A percentile compares a stretch with the other conserved stretches of the same genome.
phyloP scores from a whole-genome alignment of 2,888 invertebrate genomes.

The Sipha maydis region DNA sequence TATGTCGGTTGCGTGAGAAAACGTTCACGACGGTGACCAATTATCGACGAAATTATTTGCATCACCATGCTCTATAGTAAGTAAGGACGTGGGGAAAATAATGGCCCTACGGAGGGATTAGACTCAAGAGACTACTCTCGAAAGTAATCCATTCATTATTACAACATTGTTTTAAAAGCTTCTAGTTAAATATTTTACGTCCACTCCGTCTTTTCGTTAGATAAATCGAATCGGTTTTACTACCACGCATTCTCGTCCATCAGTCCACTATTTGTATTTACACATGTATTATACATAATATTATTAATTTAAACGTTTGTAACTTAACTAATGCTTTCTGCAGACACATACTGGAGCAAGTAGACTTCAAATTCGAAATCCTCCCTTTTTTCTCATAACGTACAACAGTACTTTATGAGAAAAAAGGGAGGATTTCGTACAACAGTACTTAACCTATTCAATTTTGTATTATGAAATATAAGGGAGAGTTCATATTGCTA shows the following conservation, averaged over 20 bases:
- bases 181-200: slow-evolving; percentile 37
- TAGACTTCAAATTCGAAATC: no score
- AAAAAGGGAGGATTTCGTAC: no score
- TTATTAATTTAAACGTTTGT: not conserved
- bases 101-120: slow-evolving; percentile 4
- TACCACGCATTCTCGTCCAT: not conserved
- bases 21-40: no score
- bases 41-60: not conserved
- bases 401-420: no score
- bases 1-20: no score
- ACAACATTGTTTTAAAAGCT: slow-evolving; percentile 47
- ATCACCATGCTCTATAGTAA: not conserved
- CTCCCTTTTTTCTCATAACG: no score
- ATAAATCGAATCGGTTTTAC: slow-evolving; percentile 21
- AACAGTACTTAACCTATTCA: no score
- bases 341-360: no score
- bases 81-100: slow-evolving; percentile 8
- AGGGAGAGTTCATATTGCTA: no score
- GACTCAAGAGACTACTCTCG: not conserved
- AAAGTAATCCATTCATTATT: slow-evolving; percentile 54
- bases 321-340: not conserved
- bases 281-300: not conserved
- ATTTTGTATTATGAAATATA: no score
- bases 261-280: not conserved
- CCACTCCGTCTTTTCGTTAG: not conserved